These are phyloP conservation scores for Stichopus chloronotus DNA, from an alignment of 35 echinoderm and acorn worm genomes.

Conservation along the genomic window DNA sequence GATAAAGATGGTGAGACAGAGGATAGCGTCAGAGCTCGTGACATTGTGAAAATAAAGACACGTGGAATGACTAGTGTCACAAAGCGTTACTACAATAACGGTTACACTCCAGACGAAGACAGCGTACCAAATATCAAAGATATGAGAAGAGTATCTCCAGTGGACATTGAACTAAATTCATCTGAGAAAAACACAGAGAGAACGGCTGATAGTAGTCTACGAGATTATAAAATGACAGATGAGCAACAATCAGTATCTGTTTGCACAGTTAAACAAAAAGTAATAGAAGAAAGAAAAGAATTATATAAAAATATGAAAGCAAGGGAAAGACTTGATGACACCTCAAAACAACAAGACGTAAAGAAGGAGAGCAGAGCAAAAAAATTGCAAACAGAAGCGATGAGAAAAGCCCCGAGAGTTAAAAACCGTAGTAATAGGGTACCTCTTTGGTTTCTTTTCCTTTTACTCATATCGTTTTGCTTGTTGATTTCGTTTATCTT, in stretches of 20 bases:
- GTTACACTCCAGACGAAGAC: neutral
- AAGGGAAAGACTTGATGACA: neutral
- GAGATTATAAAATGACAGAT: neutral
- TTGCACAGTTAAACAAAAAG: no score
- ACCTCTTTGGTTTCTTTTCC: constrained; percentile 27
- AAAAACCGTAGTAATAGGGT: neutral
- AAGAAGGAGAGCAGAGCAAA: neutral
- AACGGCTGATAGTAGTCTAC: no score
- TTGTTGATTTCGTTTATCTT: neutral
- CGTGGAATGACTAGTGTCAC: neutral
- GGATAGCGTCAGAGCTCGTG: neutral
- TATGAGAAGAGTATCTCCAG: no score
- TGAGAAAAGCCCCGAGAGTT: neutral
- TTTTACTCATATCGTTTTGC: neutral
- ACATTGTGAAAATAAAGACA: neutral
- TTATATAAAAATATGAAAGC: no score
- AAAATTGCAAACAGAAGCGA: neutral
- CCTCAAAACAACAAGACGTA: neutral
- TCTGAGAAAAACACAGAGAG: no score
- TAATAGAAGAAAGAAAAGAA: no score
- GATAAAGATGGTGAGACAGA: neutral
- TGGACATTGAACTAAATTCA: no score
- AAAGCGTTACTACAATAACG: neutral
- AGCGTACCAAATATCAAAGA: neutral
- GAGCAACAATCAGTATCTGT: neutral